Evolutionary conservation across 35 echinoderm and acorn worm species (phyloP).

Genomic region (Holothuria glaberrima): DNA sequence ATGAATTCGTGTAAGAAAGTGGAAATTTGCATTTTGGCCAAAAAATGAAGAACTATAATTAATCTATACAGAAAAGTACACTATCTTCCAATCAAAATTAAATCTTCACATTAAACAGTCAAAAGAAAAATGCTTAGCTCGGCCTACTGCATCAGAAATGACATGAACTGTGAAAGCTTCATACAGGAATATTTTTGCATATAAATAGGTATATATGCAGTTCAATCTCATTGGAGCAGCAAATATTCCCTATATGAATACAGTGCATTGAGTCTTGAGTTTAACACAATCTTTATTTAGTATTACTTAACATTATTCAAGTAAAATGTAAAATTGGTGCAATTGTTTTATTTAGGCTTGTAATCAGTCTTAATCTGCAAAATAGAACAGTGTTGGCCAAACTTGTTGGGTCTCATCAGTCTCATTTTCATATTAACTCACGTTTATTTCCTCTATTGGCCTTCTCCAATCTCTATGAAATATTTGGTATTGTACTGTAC

Average conservation of each 20-base stretch:
- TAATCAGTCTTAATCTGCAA: neutral
- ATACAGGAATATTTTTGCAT: neutral
- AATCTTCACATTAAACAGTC: neutral
- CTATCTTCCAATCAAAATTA: too few relatives aligned
- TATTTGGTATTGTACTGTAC: too few relatives aligned
- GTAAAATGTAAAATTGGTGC: neutral
- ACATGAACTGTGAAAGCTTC: too few relatives aligned
- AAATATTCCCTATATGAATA: neutral
- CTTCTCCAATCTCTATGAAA: too few relatives aligned
- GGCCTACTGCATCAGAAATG: neutral
- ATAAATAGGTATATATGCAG: neutral
- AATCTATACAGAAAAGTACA: neutral
- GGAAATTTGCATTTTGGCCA: neutral
- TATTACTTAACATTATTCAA: neutral
- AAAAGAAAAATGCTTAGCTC: neutral
- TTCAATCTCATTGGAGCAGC: neutral
- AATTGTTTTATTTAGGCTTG: neutral
- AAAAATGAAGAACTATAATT: neutral
- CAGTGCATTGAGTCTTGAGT: neutral
- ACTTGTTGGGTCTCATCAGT: too few relatives aligned
- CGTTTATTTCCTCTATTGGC: neutral
- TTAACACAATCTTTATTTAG: neutral
- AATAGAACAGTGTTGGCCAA: neutral
- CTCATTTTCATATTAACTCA: neutral
- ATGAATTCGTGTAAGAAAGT: too few relatives aligned